phyloP scores from a whole-genome alignment of 2,888 invertebrate species.

The Diarsia brunnea region DNA sequence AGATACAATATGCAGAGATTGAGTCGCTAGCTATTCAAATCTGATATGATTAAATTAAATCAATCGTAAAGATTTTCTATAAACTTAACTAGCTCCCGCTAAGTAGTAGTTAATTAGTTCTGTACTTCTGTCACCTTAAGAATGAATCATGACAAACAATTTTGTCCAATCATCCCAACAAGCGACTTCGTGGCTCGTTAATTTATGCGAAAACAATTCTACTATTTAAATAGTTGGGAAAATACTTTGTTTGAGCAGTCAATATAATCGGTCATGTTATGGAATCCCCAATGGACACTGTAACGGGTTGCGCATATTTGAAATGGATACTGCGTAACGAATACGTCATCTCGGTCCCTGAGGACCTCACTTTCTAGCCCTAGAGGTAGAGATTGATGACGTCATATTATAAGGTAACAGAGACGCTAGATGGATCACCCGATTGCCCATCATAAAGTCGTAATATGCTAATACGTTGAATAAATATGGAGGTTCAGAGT shows the following conservation, averaged over 20 bases:
- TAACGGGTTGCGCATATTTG: slow-evolving; percentile 51
- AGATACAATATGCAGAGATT: neutral
- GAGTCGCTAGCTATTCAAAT: neutral
- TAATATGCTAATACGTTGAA: slow-evolving; percentile 60
- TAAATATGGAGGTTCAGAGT: slow-evolving; percentile 31
- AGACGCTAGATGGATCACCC: slow-evolving; percentile 43
- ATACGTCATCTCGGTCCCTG: slow-evolving; percentile 61
- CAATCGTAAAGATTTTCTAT: neutral
- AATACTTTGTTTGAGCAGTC: slow-evolving; percentile 49
- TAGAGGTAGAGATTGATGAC: slow-evolving; percentile 61
- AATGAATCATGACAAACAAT: slow-evolving; percentile 17
- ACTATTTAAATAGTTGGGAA: slow-evolving; percentile 18
- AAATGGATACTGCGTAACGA: slow-evolving; percentile 60
- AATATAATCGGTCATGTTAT: slow-evolving; percentile 53
- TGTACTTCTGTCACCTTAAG: neutral
- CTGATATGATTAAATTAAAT: neutral
- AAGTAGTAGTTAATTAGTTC: slow-evolving; percentile 2
- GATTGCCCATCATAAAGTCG: slow-evolving; percentile 31
- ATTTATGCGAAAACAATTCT: slow-evolving; percentile 29
- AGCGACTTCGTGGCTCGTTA: neutral
- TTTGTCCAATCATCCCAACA: slow-evolving; percentile 31
- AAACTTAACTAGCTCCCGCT: neutral
- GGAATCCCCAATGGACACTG: slow-evolving; percentile 49
- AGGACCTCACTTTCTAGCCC: slow-evolving; percentile 70
- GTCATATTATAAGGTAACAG: slow-evolving; percentile 49